Evolutionary conservation across 2,797 vertebrate genomes (phyloP), one percentile per base, ranked within the genome.

Genomic region (Megalops cyprinoides): DNA sequence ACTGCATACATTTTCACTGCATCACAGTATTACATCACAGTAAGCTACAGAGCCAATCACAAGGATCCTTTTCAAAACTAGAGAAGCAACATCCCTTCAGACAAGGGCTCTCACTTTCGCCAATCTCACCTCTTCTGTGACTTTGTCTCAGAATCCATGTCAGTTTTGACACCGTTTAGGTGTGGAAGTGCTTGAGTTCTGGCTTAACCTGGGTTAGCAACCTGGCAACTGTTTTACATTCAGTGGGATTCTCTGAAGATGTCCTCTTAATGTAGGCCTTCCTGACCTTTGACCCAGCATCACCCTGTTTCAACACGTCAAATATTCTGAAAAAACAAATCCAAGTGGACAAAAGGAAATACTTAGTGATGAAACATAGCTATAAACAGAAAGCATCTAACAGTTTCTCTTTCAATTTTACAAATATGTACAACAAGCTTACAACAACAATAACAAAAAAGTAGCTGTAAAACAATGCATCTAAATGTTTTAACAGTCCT

Each of bases 281-380:
- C 20, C 67, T 71, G 67, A 71, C 37, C 37, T 20, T 42, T 44
- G 37, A 18, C 67, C 67, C n/a, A 18, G 62, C 39, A n/a, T 23
- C 18, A 71, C 18, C 23, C 67, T 8, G 39, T 71, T 71, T 42
- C n/a, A 23, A 71, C 39, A 44, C 67, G 23, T 20, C 37, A 71
- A 42, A 71, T 44, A 39, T 39, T 69, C 23, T 62, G 31, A n/a
- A n/a, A n/a, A n/a, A n/a, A n/a, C n/a, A n/a, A n/a, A n/a, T n/a
- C n/a, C n/a, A n/a, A n/a, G 60, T 65, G 60, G 60, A 65, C 60
- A 65, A 65, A 67, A 71, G 6, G 18, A 67, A 67, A 67, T 3
- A 39, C 58, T 31, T 9, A 31, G 7, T 6, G 25, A 20, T 25
- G 58, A 5, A 20, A 42, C 8, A 42, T 42, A 20, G 7, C 39